Evolutionary conservation across 2,113 vertebrate genomes (phyloP), one percentile per base, ranked within the genome.

Genomic region (Semicossyphus pulcher): DNA sequence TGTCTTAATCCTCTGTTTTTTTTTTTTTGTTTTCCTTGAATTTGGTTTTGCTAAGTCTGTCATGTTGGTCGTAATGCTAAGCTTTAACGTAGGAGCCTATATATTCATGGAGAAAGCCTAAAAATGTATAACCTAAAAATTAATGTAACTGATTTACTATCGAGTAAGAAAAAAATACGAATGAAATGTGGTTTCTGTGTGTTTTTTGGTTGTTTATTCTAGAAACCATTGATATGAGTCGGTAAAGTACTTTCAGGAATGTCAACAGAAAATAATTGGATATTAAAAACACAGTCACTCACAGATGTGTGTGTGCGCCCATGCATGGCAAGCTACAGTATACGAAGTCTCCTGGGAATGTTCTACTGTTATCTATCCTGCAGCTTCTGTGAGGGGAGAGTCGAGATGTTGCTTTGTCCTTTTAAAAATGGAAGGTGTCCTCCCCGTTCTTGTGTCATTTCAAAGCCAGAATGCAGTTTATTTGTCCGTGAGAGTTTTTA

Each of bases 31-130:
- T 76, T 82, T 80, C 25, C 51, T 71, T 63, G 53, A 86, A 86
- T 88, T 81, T 82, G 76, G 64, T 89, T 91, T 89, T 74, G 80
- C 86, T 86, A 76, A 86, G 79, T 83, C 74, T 86, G 56, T 90
- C 88, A 88, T 92, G 89, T 93, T 90, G 83, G 92, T 93, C 85
- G 72, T 93, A 93, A 94, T 90, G 95, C 94, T 94, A 94, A 95
- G 95, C 95, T 95, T 95, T 95, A 94, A 93, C 82, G 91, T 95
- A 94, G 93, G 93, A 93, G 92, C 94, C 93, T 92, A 90, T 93
- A 93, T 93, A 93, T 95, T 90, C 91, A 93, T 91, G 92, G 94
- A 90, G 92, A 92, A 93, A 94, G 94, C 94, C 92, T 94, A 94
- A 92, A 94, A 85, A 92, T 91, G 93, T 94, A 94, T 93, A 93